phyloP scores from a whole-genome alignment of 1,140 invertebrate genomes.

The Drosophila ficusphila region DNA sequence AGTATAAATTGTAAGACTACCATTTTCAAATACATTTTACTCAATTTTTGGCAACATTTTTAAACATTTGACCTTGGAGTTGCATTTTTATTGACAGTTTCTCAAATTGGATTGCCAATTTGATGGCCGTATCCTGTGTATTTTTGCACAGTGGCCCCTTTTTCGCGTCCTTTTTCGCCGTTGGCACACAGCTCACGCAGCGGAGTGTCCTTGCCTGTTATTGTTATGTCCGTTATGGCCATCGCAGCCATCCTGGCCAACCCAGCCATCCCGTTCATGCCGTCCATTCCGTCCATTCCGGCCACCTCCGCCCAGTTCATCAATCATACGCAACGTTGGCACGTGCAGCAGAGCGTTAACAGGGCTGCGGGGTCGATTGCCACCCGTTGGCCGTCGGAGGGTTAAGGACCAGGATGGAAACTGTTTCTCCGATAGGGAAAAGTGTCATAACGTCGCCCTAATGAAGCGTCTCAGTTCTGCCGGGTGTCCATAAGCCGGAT shows the following conservation, averaged over 20 bases:
- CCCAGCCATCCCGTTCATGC: too few relatives aligned
- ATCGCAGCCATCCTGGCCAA: too few relatives aligned
- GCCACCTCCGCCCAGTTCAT: slow-evolving; percentile 54
- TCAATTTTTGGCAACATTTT: background rate
- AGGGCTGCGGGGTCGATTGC: background rate
- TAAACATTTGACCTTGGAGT: background rate
- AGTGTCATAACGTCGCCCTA: slow-evolving; percentile 70
- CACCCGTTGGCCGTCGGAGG: background rate
- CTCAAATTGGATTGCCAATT: background rate
- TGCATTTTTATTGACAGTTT: background rate
- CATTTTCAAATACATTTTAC: too few relatives aligned
- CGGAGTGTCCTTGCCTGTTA: slow-evolving; percentile 44
- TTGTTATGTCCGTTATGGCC: slow-evolving; percentile 37
- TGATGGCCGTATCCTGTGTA: background rate
- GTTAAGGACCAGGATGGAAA: background rate
- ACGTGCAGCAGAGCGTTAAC: slow-evolving; percentile 56
- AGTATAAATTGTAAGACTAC: too few relatives aligned
- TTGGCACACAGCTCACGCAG: slow-evolving; percentile 43
- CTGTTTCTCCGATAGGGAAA: slow-evolving; percentile 21
- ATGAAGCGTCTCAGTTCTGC: slow-evolving; percentile 63
- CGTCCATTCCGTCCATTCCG: slow-evolving; percentile 10
- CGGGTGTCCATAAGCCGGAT: slow-evolving; percentile 50
- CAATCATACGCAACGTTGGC: slow-evolving; percentile 80
- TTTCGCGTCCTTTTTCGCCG: background rate
- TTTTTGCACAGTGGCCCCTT: background rate